Base-by-base conservation (phyloP, 2,797 vertebrate genomes). In the Chaenodraco wilsoni region DNA sequence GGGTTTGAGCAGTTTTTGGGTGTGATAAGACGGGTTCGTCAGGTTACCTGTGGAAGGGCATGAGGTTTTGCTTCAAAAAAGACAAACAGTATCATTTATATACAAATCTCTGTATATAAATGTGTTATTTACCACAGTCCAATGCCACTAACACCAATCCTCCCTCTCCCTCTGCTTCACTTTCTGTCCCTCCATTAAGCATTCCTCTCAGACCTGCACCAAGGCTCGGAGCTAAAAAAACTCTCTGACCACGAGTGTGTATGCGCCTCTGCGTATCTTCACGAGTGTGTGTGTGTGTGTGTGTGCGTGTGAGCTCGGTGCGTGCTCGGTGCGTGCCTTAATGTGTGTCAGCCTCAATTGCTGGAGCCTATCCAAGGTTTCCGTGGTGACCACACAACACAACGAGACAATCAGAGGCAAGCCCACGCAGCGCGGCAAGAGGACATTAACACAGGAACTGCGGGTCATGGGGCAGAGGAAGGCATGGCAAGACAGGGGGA, bases 301-400 rank as follows among this genome's bases (percentile, higher is more conserved):
- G 40, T 71, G 71, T 37, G 65, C 74, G 82, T 66, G 79, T n/a
- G n/a, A n/a, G n/a, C n/a, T n/a, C n/a, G n/a, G n/a, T 91, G 90
- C 72, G 88, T 90, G 92, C 77, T 84, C 9, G 41, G 79, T 91
- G 90, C 74, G 88, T 90, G 92, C 86, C 87, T 87, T 86, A 84
- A 87, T 93, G 91, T 91, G 92, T 93, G 92, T 93, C 93, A 86
- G 89, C 91, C 87, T 94, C 92, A 91, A 94, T 94, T 90, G 93
- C 90, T 95, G 95, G 95, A 95, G 92, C 92, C 93, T 91, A 87
- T 95, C 94, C 95, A 95, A 93, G 94, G 95, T 95, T 95, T 95
- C 95, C 94, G 94, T 95, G 94, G 94, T 91, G 94, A 95, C 94
- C 93, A 88, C 94, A 95, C 94, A 95, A 95, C 94, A 95, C 93